These are phyloP conservation scores for Fragum sueziense DNA, from an alignment of 2,888 invertebrate species.

Conservation along the genomic window DNA sequence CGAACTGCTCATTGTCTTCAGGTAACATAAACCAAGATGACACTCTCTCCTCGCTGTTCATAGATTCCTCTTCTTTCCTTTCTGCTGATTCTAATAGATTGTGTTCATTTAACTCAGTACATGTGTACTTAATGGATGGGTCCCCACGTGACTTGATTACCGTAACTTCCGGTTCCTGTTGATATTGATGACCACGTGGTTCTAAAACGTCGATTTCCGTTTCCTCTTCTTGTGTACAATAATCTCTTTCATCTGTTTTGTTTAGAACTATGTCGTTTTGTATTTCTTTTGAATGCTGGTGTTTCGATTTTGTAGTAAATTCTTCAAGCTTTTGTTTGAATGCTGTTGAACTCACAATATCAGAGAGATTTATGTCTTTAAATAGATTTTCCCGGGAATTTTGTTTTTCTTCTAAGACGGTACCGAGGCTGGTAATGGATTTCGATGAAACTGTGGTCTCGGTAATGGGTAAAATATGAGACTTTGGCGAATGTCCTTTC, in stretches of 20 bases:
- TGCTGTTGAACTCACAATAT: background rate
- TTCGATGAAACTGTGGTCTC: background rate
- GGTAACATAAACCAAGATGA: constrained; percentile 2
- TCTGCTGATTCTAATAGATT: background rate
- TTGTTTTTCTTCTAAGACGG: constrained; percentile 24
- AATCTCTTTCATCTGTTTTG: too few species aligned
- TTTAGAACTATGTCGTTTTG: background rate
- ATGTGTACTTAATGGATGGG: background rate
- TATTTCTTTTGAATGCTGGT: background rate
- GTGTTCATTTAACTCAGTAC: constrained; percentile 15
- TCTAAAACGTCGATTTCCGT: background rate
- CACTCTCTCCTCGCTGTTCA: background rate
- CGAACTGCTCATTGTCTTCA: background rate
- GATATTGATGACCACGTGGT: too few species aligned
- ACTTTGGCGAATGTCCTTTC: background rate
- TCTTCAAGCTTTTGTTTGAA: background rate
- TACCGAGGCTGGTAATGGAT: background rate
- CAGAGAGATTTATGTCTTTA: constrained; percentile 2
- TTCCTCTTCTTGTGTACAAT: background rate
- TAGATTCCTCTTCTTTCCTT: background rate
- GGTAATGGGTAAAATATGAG: background rate
- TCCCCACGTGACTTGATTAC: background rate
- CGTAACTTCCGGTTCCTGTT: background rate
- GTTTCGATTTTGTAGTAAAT: background rate
- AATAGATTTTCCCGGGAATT: constrained; percentile 9